These are phyloP conservation scores for Spisula solida DNA, from an alignment of 2,888 invertebrate species.

Conservation along the genomic window DNA sequence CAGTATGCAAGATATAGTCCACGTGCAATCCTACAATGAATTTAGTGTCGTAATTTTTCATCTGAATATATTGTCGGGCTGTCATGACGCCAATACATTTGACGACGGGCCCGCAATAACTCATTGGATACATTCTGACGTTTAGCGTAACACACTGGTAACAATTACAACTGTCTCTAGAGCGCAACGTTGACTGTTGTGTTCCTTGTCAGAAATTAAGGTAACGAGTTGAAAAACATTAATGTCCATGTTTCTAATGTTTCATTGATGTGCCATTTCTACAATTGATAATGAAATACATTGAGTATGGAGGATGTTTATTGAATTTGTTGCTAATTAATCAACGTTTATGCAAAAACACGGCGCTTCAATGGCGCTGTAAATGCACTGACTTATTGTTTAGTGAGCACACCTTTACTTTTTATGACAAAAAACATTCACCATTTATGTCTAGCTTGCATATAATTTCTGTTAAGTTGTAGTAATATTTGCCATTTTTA, in stretches of 20 bases:
- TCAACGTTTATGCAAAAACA: constrained; percentile 21
- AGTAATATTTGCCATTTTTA: neutral
- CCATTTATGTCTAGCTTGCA: constrained; percentile 15
- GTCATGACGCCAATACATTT: constrained; percentile 23
- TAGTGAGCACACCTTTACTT: constrained; percentile 24
- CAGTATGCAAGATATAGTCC: neutral
- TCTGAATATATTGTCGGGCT: neutral
- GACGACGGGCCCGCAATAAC: constrained; percentile 30
- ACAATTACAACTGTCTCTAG: constrained; percentile 23
- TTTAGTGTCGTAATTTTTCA: constrained; percentile 13
- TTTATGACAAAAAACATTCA: constrained; percentile 18
- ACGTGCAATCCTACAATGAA: neutral
- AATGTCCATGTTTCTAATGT: constrained; percentile 60
- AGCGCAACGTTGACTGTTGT: constrained; percentile 19
- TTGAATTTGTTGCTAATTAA: constrained; percentile 29
- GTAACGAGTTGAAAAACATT: constrained; percentile 64
- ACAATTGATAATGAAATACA: constrained; percentile 65
- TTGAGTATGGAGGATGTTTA: constrained; percentile 34
- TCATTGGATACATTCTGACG: constrained; percentile 33
- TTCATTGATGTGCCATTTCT: constrained; percentile 61
- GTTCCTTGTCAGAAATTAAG: constrained; percentile 45
- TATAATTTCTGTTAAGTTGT: constrained; percentile 16
- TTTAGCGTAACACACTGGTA: constrained; percentile 37
- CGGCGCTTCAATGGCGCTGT: neutral
- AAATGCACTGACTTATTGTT: constrained; percentile 18